A percentile compares a stretch with the other conserved stretches of the same genome.
Evolutionary conservation across 1,140 invertebrate species (phyloP).

Genomic region (Formica exsecta): DNA sequence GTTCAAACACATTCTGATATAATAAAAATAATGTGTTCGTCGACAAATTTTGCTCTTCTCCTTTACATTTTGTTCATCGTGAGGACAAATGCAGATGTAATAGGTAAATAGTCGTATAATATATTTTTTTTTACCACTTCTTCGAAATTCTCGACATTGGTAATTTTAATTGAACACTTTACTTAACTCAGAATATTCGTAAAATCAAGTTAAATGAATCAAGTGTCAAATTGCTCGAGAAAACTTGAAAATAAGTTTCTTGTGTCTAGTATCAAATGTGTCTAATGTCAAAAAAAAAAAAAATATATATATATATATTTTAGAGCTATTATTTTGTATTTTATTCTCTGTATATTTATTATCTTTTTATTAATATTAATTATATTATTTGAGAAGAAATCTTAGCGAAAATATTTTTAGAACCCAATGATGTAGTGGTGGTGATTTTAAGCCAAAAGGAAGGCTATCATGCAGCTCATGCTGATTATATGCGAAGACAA

Average conservation of each 20-base stretch:
- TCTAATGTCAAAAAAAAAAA: not conserved
- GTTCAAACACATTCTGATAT: not conserved
- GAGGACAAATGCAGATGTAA: not conserved
- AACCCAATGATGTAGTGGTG: slow-evolving; percentile 78
- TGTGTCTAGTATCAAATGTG: not conserved
- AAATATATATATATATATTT: not conserved
- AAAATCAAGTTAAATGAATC: not conserved
- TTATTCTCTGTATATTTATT: not conserved
- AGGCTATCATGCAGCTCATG: slow-evolving; percentile 82
- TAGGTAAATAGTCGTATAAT: slow-evolving; percentile 15
- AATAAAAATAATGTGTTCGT: slow-evolving; percentile 17
- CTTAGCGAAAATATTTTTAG: slow-evolving; percentile 64
- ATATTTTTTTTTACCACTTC: not conserved
- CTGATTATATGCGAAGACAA: slow-evolving; percentile 76
- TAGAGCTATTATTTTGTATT: not conserved
- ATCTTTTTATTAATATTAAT: slow-evolving; percentile 12
- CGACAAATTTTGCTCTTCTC: not conserved
- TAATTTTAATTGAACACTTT: not conserved
- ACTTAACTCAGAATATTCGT: not conserved
- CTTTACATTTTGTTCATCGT: not conserved
- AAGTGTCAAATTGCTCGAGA: not conserved
- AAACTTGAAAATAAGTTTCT: not conserved
- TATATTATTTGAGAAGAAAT: not conserved
- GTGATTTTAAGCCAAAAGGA: slow-evolving; percentile 83
- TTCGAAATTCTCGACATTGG: no score